phyloP scores from a whole-genome alignment of 2,797 vertebrate species.

The Anomalospiza imberbis region DNA sequence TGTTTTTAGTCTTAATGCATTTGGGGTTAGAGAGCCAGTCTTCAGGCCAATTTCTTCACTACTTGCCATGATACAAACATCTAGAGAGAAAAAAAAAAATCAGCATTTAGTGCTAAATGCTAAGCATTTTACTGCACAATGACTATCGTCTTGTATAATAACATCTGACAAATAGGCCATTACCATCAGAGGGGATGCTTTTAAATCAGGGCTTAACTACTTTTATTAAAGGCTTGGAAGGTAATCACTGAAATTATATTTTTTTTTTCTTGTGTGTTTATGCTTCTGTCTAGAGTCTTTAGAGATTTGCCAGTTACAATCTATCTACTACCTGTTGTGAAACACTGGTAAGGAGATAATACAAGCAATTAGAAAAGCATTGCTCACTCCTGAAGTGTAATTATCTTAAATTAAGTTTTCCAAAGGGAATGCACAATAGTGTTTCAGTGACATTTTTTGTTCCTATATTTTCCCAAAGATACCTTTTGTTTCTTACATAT shows the following conservation, averaged over 20 bases:
- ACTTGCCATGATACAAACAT: slow-evolving; percentile 1
- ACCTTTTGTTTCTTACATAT: not conserved
- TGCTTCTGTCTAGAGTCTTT: slow-evolving; percentile 49
- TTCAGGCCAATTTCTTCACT: not conserved
- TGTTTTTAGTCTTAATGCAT: not conserved
- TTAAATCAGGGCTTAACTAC: slow-evolving; percentile 60
- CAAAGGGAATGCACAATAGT: not conserved
- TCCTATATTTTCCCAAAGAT: slow-evolving; percentile 8
- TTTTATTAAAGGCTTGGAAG: slow-evolving; percentile 57
- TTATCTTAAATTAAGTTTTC: slow-evolving; percentile 46
- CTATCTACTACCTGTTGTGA: slow-evolving; percentile 60
- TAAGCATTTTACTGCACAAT: slow-evolving; percentile 33
- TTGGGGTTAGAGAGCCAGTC: not conserved
- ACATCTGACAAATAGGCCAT: slow-evolving; percentile 57
- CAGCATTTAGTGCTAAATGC: slow-evolving; percentile 19
- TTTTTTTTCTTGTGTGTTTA: slow-evolving; percentile 45
- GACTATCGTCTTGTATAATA: slow-evolving; percentile 50
- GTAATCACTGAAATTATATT: slow-evolving; percentile 47
- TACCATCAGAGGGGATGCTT: slow-evolving; percentile 54
- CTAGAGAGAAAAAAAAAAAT: not conserved
- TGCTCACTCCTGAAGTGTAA: slow-evolving; percentile 27
- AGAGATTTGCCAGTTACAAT: slow-evolving; percentile 52
- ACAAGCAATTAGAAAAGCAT: slow-evolving; percentile 65
- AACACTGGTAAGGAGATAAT: slow-evolving; percentile 59
- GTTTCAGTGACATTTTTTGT: slow-evolving; percentile 8